Percentiles rank a stretch among this genome's conserved stretches.
Conservation (phyloP, 2,888 invertebrate genomes). For the Eudasyphora cyanicolor region DNA sequence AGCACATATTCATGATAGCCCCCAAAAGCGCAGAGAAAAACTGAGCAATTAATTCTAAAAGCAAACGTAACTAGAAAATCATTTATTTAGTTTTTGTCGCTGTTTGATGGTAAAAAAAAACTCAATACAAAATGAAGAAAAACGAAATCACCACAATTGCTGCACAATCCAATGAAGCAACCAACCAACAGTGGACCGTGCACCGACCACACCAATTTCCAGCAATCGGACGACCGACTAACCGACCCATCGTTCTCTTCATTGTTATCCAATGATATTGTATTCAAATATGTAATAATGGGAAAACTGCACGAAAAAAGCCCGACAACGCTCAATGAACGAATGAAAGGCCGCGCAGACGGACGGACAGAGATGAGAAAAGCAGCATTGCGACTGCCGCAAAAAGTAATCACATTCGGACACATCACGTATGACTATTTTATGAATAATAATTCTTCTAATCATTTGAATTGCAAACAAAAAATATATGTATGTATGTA, state of each 20-base stretch:
- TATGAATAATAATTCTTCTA: neutral
- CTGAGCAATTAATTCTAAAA: constrained; percentile 46
- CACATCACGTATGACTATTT: constrained; percentile 30
- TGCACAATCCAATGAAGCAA: constrained; percentile 62
- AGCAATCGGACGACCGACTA: neutral
- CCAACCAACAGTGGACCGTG: constrained; percentile 21
- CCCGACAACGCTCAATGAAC: constrained; percentile 58
- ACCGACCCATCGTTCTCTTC: neutral
- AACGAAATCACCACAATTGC: constrained; percentile 35
- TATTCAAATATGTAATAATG: constrained; percentile 34
- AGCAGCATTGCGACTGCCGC: constrained; percentile 30
- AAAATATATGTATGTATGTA: neutral
- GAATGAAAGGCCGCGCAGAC: neutral
- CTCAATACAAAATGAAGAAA: neutral
- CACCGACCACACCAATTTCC: neutral
- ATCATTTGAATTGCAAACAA: neutral
- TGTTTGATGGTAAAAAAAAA: neutral
- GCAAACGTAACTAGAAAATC: constrained; percentile 35
- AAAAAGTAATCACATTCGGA: constrained; percentile 52
- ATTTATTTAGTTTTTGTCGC: constrained; percentile 38
- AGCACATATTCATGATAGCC: constrained; percentile 5
- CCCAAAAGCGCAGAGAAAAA: neutral
- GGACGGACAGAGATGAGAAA: constrained; percentile 44
- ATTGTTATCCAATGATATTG: constrained; percentile 64
- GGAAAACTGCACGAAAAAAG: constrained; percentile 49